These are phyloP conservation scores for Bactericera cockerelli DNA, from an alignment of 1,140 invertebrate species.

Conservation along the genomic window DNA sequence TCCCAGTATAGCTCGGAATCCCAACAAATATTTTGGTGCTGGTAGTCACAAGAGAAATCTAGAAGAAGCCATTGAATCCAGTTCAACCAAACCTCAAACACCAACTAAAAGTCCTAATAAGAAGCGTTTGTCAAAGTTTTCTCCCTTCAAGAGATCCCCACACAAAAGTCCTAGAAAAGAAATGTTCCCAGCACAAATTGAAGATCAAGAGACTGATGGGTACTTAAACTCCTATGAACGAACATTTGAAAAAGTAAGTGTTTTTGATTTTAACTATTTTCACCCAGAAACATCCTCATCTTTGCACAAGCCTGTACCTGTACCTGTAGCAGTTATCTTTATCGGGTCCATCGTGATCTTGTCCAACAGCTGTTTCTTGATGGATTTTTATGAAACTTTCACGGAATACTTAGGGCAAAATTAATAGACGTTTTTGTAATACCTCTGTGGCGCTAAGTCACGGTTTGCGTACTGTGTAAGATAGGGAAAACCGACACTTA, in stretches of 20 bases:
- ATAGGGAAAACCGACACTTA: too few relatives aligned
- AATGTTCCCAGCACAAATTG: not conserved
- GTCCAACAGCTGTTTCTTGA: too few relatives aligned
- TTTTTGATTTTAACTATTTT: too few relatives aligned
- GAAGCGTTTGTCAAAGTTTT: slow-evolving; percentile 6
- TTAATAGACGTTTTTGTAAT: too few relatives aligned
- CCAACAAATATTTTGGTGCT: slow-evolving; percentile 2
- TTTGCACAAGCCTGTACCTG: too few relatives aligned
- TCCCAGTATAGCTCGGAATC: not conserved
- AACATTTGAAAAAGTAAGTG: slow-evolving; percentile 5
- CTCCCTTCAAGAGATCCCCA: not conserved
- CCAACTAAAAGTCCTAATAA: not conserved
- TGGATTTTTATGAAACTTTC: too few relatives aligned
- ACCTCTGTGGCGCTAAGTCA: too few relatives aligned
- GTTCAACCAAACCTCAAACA: not conserved
- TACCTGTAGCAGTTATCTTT: too few relatives aligned
- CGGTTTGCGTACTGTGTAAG: too few relatives aligned
- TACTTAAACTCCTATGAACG: not conserved
- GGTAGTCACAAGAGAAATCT: not conserved
- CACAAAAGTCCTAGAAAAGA: not conserved
- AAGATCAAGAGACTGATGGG: not conserved
- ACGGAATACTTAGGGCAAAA: too few relatives aligned
- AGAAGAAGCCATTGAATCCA: not conserved
- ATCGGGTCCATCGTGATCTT: too few relatives aligned
- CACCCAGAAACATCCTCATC: too few relatives aligned